A percentile compares a stretch with the other conserved stretches of the same genome.
Evolutionary conservation across 2,888 invertebrate species (phyloP).

Genomic region (Melieria picta): DNA sequence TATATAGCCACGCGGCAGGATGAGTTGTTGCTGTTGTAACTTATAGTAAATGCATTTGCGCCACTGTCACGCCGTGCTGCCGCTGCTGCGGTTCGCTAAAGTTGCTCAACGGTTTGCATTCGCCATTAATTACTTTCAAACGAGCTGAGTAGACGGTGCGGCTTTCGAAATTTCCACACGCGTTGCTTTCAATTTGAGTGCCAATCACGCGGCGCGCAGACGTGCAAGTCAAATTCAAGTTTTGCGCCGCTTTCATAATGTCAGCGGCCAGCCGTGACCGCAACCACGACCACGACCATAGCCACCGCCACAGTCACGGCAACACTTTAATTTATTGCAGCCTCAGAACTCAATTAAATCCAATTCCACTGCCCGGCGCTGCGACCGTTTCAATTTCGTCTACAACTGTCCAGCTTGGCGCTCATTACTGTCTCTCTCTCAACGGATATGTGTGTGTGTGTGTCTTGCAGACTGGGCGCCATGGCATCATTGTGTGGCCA

Average conservation of each 20-base stretch:
- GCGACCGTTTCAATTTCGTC: constrained; percentile 8
- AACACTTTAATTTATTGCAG: constrained; percentile 31
- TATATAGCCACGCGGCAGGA: too few relatives aligned
- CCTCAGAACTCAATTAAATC: constrained; percentile 31
- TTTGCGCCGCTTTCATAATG: constrained; percentile 9
- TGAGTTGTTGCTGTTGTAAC: too few relatives aligned
- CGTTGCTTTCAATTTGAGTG: too few relatives aligned
- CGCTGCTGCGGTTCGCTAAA: background rate
- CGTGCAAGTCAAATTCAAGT: too few relatives aligned
- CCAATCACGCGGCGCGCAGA: too few relatives aligned
- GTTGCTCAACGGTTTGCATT: background rate
- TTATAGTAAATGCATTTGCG: too few relatives aligned
- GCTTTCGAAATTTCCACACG: constrained; percentile 2
- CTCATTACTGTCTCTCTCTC: constrained; percentile 2
- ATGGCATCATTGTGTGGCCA: constrained; percentile 11
- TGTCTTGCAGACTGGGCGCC: background rate
- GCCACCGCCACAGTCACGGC: too few relatives aligned
- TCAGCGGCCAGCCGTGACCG: constrained; percentile 12
- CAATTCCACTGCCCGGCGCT: constrained; percentile 19
- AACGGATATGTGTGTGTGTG: background rate
- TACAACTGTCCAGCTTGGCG: constrained; percentile 8
- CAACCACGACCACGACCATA: too few relatives aligned
- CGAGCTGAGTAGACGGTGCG: constrained; percentile 1
- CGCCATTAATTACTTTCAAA: constrained; percentile 30
- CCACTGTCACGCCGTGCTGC: too few relatives aligned